A percentile compares a stretch with the other conserved stretches of the same genome.
Conservation (phyloP, 2,888 invertebrate species). For the Lasiommata megera region DNA sequence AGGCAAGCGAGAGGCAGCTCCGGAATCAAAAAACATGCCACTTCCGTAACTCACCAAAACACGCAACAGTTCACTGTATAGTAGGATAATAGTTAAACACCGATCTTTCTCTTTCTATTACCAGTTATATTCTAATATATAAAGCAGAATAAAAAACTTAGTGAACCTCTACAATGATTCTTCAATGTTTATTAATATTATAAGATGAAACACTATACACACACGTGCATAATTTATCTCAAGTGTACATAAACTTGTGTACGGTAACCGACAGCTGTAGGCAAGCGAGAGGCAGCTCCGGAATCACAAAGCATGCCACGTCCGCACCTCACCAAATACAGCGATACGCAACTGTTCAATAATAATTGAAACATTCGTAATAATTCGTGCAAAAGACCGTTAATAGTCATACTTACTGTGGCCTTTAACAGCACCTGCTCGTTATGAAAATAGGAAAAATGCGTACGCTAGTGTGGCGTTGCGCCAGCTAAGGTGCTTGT, state of each 20-base stretch:
- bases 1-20: no score
- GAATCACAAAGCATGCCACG: constrained; percentile 15
- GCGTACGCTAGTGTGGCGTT: constrained; percentile 41
- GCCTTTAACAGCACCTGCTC: constrained; percentile 68
- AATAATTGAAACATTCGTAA: constrained; percentile 63
- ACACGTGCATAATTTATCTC: no score
- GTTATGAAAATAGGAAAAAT: constrained; percentile 57
- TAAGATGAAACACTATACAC: no score
- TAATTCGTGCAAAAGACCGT: constrained; percentile 46
- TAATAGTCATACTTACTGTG: constrained; percentile 50
- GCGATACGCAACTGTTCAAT: constrained; percentile 40
- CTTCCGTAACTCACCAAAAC: no score
- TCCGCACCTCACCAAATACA: constrained; percentile 39
- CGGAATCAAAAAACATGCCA: constrained; percentile 5
- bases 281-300: not conserved
- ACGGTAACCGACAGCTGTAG: not conserved
- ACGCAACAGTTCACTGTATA: no score
- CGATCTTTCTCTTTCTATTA: no score
- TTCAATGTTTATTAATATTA: no score
- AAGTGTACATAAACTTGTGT: not conserved
- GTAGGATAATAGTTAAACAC: no score
- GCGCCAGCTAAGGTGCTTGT: constrained; percentile 40
- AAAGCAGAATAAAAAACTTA: no score
- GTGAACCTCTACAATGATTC: no score
- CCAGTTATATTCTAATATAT: no score